Evolutionary conservation across 2,797 vertebrate genomes (phyloP), one percentile per base, ranked within the genome.

Genomic region (Toxotes lorentzi): DNA sequence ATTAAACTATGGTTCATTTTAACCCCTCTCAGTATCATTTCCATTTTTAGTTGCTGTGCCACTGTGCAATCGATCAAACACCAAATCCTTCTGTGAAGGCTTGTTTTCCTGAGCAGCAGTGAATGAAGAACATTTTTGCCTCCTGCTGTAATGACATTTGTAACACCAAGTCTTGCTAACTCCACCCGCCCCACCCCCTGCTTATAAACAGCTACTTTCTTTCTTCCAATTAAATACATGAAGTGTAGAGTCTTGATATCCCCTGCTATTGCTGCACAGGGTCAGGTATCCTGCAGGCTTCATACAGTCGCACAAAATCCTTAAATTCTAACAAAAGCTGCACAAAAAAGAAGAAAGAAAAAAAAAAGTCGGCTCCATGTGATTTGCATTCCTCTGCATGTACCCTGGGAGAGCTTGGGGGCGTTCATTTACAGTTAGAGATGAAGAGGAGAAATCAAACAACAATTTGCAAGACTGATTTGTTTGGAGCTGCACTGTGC

Each of bases 111-210:
- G 32, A 54, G 62, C 7, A 2, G 53, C 0, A 32, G 70, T 53
- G 32, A 67, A 76, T 75, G 16, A 56, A 64, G 73, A 76, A 3
- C 76, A 82, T 68, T 40, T 13, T 5, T 27, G 2, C 61, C 83
- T 74, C 68, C 81, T 47, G 65, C 43, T 82, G 81, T 59, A 58
- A 59, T 76, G 86, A 72, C 76, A 83, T 89, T 84, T 87, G 61
- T 70, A 70, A 58, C 35, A 12, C 43, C 60, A 61, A 47, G 34
- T 35, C 66, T 47, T 47, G 63, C 76, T 43, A 8, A 73, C 45
- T 50, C 24, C 53, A 7, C 59, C 40, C 17, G 8, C 24, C 27
- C 27, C 27, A 30, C 27, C 27, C 66, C 62, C 61, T 4, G 0
- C 38, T 30, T 1, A 32, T 32, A 75, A 54, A 71, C 30, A 53